Evolutionary conservation across 92 coral and sea anemone genomes (phyloP).

Genomic region (Palythoa heliodiscus): DNA sequence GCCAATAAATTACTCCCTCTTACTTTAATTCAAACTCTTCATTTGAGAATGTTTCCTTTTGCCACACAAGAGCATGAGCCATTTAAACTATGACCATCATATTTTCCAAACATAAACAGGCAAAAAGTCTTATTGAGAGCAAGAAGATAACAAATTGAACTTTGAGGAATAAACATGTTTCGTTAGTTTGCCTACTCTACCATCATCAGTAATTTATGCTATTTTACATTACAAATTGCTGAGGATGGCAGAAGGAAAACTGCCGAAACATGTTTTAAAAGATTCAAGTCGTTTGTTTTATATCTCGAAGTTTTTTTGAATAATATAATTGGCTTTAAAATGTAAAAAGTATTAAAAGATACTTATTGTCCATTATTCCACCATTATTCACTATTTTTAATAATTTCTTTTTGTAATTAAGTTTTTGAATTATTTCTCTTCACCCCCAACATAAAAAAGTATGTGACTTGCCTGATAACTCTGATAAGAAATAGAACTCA

Average conservation of each 20-base stretch:
- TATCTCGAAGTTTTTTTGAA: not conserved
- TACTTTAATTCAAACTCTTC: slow-evolving; percentile 7
- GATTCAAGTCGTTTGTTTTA: not conserved
- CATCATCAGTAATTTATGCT: slow-evolving; percentile 1
- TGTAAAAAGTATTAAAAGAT: not conserved
- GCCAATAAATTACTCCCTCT: slow-evolving; percentile 9
- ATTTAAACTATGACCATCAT: not conserved
- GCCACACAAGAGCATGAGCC: not conserved
- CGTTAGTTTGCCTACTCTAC: slow-evolving; percentile 5
- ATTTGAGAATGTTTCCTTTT: not conserved
- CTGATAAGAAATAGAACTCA: slow-evolving; percentile 54
- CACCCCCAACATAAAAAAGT: slow-evolving; percentile 29
- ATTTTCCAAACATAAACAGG: slow-evolving; percentile 1
- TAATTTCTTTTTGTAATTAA: not conserved
- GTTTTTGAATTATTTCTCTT: slow-evolving; percentile 6
- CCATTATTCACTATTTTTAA: slow-evolving; percentile 1
- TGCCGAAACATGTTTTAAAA: not conserved
- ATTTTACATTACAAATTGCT: slow-evolving; percentile 6
- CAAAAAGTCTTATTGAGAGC: not conserved
- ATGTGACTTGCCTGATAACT: slow-evolving; percentile 39
- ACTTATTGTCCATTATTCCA: slow-evolving; percentile 1
- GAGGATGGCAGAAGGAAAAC: slow-evolving; percentile 12
- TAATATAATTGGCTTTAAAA: not conserved
- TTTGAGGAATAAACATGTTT: slow-evolving; percentile 11
- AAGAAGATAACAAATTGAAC: not conserved